Evolutionary conservation across 2,888 invertebrate genomes (phyloP).

Genomic region (Coelinius sp.): DNA sequence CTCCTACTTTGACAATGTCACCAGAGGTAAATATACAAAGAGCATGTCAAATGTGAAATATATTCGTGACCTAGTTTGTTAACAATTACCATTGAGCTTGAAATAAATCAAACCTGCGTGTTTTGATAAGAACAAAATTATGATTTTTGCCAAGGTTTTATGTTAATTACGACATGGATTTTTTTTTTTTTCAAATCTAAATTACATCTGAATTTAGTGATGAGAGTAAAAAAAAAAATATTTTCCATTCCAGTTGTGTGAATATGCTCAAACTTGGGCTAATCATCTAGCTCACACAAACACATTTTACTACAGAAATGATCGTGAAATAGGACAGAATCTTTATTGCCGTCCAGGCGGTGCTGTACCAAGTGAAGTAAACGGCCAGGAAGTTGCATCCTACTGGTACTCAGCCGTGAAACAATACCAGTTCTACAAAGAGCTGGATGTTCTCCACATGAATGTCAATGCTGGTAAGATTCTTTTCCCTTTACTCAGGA

Average conservation of each 20-base stretch:
- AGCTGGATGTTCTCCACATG: slow-evolving; percentile 81
- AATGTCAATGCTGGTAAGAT: slow-evolving; percentile 82
- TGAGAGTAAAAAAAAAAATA: background rate
- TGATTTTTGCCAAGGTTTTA: background rate
- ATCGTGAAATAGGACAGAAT: slow-evolving; percentile 85
- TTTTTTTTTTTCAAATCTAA: too few species aligned
- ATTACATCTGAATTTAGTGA: background rate
- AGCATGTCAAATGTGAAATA: background rate
- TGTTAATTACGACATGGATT: too few species aligned
- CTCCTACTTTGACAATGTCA: slow-evolving; percentile 81
- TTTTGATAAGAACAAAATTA: background rate
- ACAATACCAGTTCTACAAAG: slow-evolving; percentile 82
- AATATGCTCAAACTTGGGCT: slow-evolving; percentile 89
- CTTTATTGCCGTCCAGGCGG: slow-evolving; percentile 82
- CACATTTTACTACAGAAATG: slow-evolving; percentile 83
- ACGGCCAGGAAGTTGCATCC: slow-evolving; percentile 85
- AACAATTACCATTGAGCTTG: background rate
- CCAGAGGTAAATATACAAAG: slow-evolving; percentile 77
- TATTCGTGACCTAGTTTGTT: background rate
- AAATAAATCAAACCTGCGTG: background rate
- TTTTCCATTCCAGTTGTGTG: slow-evolving; percentile 76
- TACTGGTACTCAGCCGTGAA: slow-evolving; percentile 87
- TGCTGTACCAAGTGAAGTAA: slow-evolving; percentile 78
- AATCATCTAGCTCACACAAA: slow-evolving; percentile 88
- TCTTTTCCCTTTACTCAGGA: background rate